Conservation (phyloP, 2,113 vertebrate genomes). For the Progne subis region DNA sequence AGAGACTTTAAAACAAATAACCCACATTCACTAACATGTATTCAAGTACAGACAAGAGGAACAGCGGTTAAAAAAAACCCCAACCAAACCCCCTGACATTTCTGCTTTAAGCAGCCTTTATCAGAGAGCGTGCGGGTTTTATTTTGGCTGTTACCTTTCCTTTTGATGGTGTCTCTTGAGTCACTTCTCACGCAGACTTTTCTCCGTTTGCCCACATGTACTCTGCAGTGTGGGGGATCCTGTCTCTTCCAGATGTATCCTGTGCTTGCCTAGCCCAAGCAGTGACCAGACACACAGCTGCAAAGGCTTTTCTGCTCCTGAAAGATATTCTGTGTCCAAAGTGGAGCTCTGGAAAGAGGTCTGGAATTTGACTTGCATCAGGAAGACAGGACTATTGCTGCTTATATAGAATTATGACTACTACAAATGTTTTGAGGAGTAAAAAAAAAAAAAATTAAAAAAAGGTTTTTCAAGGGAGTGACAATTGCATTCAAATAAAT, state of each 20-base stretch:
- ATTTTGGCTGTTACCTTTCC: constrained; percentile 49
- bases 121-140: neutral
- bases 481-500: neutral
- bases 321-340: neutral
- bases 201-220: neutral
- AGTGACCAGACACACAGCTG: neutral
- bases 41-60: constrained; percentile 65
- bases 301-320: neutral
- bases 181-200: constrained; percentile 25
- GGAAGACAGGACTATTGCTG: neutral
- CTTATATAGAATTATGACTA: neutral
- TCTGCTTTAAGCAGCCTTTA: constrained; percentile 56
- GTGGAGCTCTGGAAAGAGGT: neutral
- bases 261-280: neutral
- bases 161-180: constrained; percentile 55
- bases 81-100: constrained; percentile 32
- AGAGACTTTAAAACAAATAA: constrained; percentile 70
- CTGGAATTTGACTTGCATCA: neutral
- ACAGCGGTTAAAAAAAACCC: neutral
- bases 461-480: neutral
- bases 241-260: neutral
- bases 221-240: neutral
- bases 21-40: constrained; percentile 56
- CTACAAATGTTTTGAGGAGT: neutral
- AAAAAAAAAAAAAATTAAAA: too few relatives aligned